A percentile compares a stretch with the other conserved stretches of the same genome.
phyloP scores from a whole-genome alignment of 2,888 invertebrate species.

The Lithophane socia region DNA sequence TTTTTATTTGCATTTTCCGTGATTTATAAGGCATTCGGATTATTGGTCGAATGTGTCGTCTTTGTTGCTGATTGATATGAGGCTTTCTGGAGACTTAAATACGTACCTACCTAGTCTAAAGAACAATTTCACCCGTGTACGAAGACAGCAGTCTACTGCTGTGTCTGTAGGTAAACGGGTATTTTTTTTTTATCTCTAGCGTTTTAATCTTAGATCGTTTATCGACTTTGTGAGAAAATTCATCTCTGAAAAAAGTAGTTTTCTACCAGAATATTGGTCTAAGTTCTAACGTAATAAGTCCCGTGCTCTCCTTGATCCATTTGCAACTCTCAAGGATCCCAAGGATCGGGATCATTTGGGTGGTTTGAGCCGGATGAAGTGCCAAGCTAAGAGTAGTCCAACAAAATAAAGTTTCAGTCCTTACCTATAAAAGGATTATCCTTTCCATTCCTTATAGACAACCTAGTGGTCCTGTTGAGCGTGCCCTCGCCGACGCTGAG shows the following conservation, averaged over 20 bases:
- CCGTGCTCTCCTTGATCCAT: neutral
- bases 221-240: neutral
- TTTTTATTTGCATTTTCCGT: slow-evolving; percentile 4
- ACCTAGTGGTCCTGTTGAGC: slow-evolving; percentile 82
- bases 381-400: neutral
- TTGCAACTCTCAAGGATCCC: neutral
- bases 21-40: neutral
- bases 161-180: neutral
- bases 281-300: neutral
- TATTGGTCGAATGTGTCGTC: neutral
- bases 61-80: slow-evolving; percentile 13
- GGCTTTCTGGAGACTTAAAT: neutral
- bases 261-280: too few species aligned
- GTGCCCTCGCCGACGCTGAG: slow-evolving; percentile 86
- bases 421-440: slow-evolving; percentile 88
- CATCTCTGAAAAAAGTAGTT: too few species aligned
- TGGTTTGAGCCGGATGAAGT: too few species aligned
- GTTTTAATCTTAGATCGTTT: too few species aligned
- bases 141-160: too few species aligned
- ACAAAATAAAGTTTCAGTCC: slow-evolving; percentile 14
- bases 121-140: too few species aligned
- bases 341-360: neutral
- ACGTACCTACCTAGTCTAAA: too few species aligned
- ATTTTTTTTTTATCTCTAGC: too few species aligned
- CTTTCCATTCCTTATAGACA: slow-evolving; percentile 87